Evolutionary conservation across 2,888 invertebrate species (phyloP).

Genomic region (Hypolimnas misippus): DNA sequence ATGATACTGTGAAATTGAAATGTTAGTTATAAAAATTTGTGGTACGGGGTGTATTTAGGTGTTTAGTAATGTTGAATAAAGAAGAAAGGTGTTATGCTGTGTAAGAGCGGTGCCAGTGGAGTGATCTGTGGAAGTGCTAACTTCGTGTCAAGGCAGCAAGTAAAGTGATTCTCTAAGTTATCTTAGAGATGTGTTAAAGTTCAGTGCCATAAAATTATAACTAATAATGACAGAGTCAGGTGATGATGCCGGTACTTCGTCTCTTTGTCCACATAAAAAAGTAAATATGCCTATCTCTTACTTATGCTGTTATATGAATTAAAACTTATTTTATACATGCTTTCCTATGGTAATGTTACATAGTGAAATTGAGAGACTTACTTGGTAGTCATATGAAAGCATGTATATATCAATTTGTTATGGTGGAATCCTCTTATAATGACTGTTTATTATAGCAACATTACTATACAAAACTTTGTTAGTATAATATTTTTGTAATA

Average conservation of each 20-base stretch:
- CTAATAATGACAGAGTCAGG: constrained; percentile 40
- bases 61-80: constrained; percentile 60
- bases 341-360: constrained; percentile 32
- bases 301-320: constrained; percentile 61
- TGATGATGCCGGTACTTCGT: constrained; percentile 50
- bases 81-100: constrained; percentile 67
- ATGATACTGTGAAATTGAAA: constrained; percentile 58
- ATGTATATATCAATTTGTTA: background rate
- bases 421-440: constrained; percentile 10
- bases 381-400: background rate
- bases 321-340: constrained; percentile 55
- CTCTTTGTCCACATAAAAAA: constrained; percentile 60
- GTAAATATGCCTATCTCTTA: constrained; percentile 67
- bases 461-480: background rate
- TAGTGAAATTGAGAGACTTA: background rate
- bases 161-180: constrained; percentile 56
- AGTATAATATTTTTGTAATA: background rate
- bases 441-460: background rate
- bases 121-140: constrained; percentile 69
- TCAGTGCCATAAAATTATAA: constrained; percentile 55
- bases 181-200: constrained; percentile 61
- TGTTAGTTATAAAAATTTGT: constrained; percentile 68
- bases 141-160: constrained; percentile 43
- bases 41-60: constrained; percentile 79
- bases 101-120: constrained; percentile 65